Evolutionary conservation across 2,888 invertebrate species (phyloP), one percentile per base, ranked within the genome.

Genomic region (Lumbricus terrestris): DNA sequence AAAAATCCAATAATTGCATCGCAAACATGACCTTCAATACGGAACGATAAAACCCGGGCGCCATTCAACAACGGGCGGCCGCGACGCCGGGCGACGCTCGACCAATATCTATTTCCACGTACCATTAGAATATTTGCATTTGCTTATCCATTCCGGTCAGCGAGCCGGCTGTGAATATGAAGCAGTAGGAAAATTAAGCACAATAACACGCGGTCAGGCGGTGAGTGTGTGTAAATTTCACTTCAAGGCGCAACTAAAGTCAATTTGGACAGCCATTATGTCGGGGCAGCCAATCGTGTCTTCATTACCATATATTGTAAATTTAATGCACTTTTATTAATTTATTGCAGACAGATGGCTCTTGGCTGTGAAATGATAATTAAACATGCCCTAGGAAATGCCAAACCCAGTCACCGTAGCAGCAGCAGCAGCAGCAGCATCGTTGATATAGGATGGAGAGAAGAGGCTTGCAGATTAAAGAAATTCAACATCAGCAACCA

Each of bases 221-320:
- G 37, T 18, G 40, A 88, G 88, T 42, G 37, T 89, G 89, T 89
- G 89, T 89, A 89, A 89, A 89, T 89, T 89, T 89, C 89, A 89
- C 89, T 89, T 54, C 42, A 89, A 54, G 69, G 47, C n/a, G 89
- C 89, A 89, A 89, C 89, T 89, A 89, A 89, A 89, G 89, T 89
- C 89, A 89, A 89, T 89, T 89, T 89, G 89, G 89, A 89, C 89
- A 89, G 89, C 89, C 89, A 89, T 89, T 69, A 89, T 89, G 47
- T 47, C 37, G 2, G 29, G 89, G 69, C 89, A 47, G 34, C 34
- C 35, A 37, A 37, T 85, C 85, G 85, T 85, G 85, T 85, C 89
- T 69, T 89, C 89, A 69, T 89, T 89, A 89, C 89, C 89, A 54
- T 69, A 69, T 69, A 54, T 88, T 37, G 40, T 37, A 88, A 88